Evolutionary conservation across 2,888 invertebrate genomes (phyloP).

Genomic region (Pristionchus fissidentatus): DNA sequence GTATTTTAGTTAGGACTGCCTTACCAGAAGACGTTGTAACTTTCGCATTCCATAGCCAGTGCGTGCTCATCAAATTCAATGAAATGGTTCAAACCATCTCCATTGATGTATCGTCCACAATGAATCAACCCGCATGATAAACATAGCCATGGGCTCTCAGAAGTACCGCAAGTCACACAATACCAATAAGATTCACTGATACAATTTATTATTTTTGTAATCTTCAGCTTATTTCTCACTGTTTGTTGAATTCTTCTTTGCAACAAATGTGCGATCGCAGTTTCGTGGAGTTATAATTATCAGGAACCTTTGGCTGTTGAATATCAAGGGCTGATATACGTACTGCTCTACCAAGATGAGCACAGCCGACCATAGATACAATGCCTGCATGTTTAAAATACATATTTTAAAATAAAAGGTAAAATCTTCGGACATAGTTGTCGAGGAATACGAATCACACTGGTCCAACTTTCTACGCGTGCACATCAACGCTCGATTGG

Average conservation of each 20-base stretch:
- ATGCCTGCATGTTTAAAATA: neutral
- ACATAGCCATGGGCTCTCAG: constrained; percentile 84
- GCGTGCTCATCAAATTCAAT: constrained; percentile 82
- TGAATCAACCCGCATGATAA: constrained; percentile 84
- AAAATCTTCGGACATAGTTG: neutral
- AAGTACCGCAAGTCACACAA: constrained; percentile 59
- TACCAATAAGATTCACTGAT: constrained; percentile 47
- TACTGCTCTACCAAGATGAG: constrained; percentile 47
- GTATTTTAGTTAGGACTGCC: constrained; percentile 20
- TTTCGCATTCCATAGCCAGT: constrained; percentile 86
- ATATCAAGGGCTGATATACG: constrained; percentile 42
- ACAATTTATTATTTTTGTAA: constrained; percentile 3
- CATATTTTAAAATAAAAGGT: neutral
- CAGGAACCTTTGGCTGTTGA: constrained; percentile 45
- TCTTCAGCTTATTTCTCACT: constrained; percentile 7
- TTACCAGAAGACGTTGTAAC: constrained; percentile 85
- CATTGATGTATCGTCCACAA: constrained; percentile 85
- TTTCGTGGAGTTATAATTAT: neutral
- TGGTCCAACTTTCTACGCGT: neutral
- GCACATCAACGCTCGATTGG: neutral
- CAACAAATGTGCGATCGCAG: neutral
- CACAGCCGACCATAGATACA: constrained; percentile 47
- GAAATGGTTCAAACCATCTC: constrained; percentile 85
- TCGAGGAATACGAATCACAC: neutral
- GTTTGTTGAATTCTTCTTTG: constrained; percentile 24